phyloP scores from a whole-genome alignment of 2,797 vertebrate species.

The Apogon talboti region DNA sequence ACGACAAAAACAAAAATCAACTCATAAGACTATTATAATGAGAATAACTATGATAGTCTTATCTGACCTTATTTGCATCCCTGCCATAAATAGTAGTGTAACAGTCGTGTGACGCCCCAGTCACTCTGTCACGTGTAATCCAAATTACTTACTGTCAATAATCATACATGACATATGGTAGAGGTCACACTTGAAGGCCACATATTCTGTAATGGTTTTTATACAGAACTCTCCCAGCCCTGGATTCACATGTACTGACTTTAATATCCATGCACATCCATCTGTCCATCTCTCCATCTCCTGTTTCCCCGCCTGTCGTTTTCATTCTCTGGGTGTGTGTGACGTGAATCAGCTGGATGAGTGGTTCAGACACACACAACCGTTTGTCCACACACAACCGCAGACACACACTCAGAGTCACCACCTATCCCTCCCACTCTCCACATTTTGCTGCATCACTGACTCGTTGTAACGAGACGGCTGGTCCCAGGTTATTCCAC shows the following conservation, averaged over 20 bases:
- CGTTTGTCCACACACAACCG: slow-evolving; percentile 22
- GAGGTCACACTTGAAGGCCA: no score
- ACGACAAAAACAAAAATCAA: no score
- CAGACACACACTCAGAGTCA: slow-evolving; percentile 21
- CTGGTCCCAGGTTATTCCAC: slow-evolving; percentile 23
- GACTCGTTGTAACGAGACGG: slow-evolving; percentile 40
- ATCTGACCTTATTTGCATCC: no score
- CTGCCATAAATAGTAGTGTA: no score
- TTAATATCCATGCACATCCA: slow-evolving; percentile 17
- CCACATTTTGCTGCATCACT: slow-evolving; percentile 55
- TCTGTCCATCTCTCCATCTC: not conserved
- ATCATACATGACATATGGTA: no score
- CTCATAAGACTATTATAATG: no score
- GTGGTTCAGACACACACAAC: slow-evolving; percentile 54
- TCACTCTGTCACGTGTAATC: no score
- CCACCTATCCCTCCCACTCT: slow-evolving; percentile 40
- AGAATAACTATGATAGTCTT: no score
- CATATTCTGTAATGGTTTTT: not conserved
- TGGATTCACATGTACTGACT: slow-evolving; percentile 11
- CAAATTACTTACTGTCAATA: no score
- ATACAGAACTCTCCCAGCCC: not conserved
- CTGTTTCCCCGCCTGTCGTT: not conserved
- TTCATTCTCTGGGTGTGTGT: slow-evolving; percentile 22
- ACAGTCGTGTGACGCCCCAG: no score
- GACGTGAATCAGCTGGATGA: slow-evolving; percentile 50